Conservation (phyloP, 2,888 invertebrate genomes). For the Lagria hirta region DNA sequence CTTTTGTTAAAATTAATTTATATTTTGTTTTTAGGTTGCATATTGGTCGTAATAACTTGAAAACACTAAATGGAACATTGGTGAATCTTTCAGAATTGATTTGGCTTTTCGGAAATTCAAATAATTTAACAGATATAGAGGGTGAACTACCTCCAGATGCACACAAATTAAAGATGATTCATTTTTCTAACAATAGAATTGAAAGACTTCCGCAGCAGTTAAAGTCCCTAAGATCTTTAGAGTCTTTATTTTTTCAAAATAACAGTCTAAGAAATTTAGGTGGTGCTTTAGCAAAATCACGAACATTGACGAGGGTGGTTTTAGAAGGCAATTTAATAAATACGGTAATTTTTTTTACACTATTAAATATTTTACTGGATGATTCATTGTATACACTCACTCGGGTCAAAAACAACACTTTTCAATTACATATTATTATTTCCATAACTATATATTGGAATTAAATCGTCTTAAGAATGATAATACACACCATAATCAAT, state of each 20-base stretch:
- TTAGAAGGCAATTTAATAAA: conserved; percentile 75
- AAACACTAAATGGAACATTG: conserved; percentile 74
- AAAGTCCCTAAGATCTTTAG: conserved; percentile 67
- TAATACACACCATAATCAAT: too few species aligned
- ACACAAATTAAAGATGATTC: conserved; percentile 67
- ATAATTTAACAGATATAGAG: conserved; percentile 72
- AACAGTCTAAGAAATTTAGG: conserved; percentile 72
- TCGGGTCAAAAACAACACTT: too few species aligned
- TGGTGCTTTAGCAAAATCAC: conserved; percentile 70
- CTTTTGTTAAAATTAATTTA: too few species aligned
- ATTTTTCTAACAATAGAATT: conserved; percentile 73
- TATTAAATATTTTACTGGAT: too few species aligned
- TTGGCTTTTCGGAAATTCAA: conserved; percentile 78
- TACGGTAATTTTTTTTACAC: conserved; percentile 68
- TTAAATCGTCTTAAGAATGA: too few species aligned
- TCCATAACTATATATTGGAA: too few species aligned
- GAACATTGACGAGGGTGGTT: conserved; percentile 65
- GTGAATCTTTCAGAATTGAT: conserved; percentile 70
- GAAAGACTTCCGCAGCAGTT: conserved; percentile 72
- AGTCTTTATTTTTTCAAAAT: conserved; percentile 70
- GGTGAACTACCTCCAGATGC: conserved; percentile 72
- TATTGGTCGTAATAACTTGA: conserved; percentile 73
- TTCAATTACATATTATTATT: too few species aligned
- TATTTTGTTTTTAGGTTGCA: too few species aligned
- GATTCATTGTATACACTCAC: too few species aligned